Evolutionary conservation across 2,888 invertebrate species (phyloP), one percentile per base, ranked within the genome.

Genomic region (Julus scanicus): DNA sequence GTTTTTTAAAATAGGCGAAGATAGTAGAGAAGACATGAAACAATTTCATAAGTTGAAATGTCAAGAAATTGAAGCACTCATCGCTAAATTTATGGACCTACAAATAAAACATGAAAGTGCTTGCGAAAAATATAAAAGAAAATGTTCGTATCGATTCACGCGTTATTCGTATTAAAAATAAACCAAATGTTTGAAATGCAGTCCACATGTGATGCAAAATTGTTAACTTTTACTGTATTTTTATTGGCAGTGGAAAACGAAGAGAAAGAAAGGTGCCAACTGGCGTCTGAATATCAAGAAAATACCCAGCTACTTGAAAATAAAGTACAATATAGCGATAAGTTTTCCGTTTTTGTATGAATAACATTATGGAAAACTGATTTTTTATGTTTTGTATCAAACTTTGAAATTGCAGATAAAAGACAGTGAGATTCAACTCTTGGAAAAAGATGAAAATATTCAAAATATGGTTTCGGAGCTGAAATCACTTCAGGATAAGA

Each of bases 51-150:
- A 84, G 48, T 17, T 84, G 9, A 84, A 40, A 48, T 11, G 40
- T 84, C 40, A 84, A n/a, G 48, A 84, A 84, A 44, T 84, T 17
- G 84, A 84, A 40, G 2, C 84, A 40, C 48, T 84, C 13, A 20
- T 48, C 2, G 44, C 8, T 44, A 20, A 20, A 84, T 84, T 84
- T 40, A 48, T 40, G 48, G n/a, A 84, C n/a, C 84, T 84, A 6
- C 40, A 40, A 44, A n/a, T 40, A 6, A 84, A 84, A 20, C 84
- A 84, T 84, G 84, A 84, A 48, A 1, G 20, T n/a, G 39, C 84
- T 11, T 44, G 84, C 84, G 39, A 84, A 0, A 11, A 2, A 8
- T 40, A 40, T n/a, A 39, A 40, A 48, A 84, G 11, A 1, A 15
- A 84, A 84, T 84, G 84, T 84, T 40, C 39, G 84, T 84, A 84